Percentiles rank a stretch among this genome's conserved stretches.
These are phyloP conservation scores for Plemyria rubiginata DNA, from an alignment of 2,888 invertebrate genomes.

Conservation along the genomic window DNA sequence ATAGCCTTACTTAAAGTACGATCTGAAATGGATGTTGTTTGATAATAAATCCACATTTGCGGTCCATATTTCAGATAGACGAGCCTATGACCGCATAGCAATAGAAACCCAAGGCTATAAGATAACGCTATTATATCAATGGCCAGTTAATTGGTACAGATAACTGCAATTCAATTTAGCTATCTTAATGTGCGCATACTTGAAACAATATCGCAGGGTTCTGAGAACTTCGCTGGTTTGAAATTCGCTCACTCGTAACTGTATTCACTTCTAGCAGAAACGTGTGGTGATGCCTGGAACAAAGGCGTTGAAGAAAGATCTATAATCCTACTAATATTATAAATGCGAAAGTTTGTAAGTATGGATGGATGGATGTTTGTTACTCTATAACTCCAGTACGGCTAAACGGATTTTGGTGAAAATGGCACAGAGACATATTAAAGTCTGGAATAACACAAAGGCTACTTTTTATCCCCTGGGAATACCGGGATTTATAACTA, in stretches of 20 bases:
- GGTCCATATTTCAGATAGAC: slow-evolving; percentile 18
- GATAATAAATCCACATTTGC: slow-evolving; percentile 26
- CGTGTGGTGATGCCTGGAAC: no score
- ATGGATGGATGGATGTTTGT: no score
- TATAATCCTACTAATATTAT: no score
- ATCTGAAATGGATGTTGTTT: slow-evolving; percentile 7
- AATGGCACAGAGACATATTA: no score
- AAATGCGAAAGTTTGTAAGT: no score
- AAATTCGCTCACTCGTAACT: slow-evolving; percentile 11
- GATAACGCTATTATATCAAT: slow-evolving; percentile 42
- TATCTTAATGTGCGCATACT: slow-evolving; percentile 40
- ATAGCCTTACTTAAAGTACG: slow-evolving; percentile 1
- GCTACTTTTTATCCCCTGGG: no score
- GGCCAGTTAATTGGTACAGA: slow-evolving; percentile 41
- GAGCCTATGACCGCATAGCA: slow-evolving; percentile 41
- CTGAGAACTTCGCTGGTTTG: slow-evolving; percentile 25
- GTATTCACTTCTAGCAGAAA: no score
- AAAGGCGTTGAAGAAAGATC: no score
- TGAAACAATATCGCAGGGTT: slow-evolving; percentile 35
- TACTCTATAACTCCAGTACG: no score
- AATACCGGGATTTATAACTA: no score
- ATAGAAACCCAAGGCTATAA: slow-evolving; percentile 41
- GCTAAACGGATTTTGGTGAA: no score
- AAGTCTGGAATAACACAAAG: no score
- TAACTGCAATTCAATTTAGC: slow-evolving; percentile 41